phyloP scores from a whole-genome alignment of 1,140 invertebrate species.

The Rhysida immarginata region DNA sequence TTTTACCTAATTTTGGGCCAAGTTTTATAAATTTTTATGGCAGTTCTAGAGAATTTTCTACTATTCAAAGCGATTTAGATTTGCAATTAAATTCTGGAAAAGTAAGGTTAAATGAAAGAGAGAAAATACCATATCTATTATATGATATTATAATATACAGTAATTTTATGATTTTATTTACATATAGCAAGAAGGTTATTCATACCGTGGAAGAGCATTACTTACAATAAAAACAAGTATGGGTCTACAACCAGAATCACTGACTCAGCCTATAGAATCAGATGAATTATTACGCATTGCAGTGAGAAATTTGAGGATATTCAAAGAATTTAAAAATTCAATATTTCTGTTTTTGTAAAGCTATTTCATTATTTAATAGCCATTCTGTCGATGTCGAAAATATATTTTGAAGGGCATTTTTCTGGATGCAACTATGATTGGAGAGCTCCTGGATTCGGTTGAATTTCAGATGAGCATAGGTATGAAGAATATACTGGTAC shows the following conservation, averaged over 20 bases:
- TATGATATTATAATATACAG: too few species aligned
- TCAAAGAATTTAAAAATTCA: too few species aligned
- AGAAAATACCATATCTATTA: too few species aligned
- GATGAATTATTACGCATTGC: too few species aligned
- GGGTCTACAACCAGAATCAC: constrained; percentile 21
- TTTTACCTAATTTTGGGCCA: constrained; percentile 37
- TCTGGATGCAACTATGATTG: constrained; percentile 33
- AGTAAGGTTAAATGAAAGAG: too few species aligned
- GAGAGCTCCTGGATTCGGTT: constrained; percentile 29
- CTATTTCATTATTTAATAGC: constrained; percentile 24
- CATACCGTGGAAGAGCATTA: constrained; percentile 33
- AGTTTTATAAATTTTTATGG: constrained; percentile 37
- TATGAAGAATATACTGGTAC: background rate
- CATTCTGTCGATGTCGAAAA: constrained; percentile 30
- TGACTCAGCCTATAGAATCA: background rate
- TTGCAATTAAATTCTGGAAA: constrained; percentile 32
- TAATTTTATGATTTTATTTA: too few species aligned
- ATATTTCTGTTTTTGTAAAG: too few species aligned
- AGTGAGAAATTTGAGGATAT: too few species aligned
- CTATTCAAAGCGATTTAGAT: constrained; percentile 30
- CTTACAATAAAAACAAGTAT: constrained; percentile 31
- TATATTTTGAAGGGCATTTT: constrained; percentile 32
- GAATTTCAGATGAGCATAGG: constrained; percentile 34
- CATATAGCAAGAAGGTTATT: constrained; percentile 32
- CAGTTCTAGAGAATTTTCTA: constrained; percentile 32